A percentile compares a stretch with the other conserved stretches of the same genome.
These are phyloP conservation scores for Gobionotothen gibberifrons DNA, from an alignment of 2,797 vertebrate species.

Conservation along the genomic window DNA sequence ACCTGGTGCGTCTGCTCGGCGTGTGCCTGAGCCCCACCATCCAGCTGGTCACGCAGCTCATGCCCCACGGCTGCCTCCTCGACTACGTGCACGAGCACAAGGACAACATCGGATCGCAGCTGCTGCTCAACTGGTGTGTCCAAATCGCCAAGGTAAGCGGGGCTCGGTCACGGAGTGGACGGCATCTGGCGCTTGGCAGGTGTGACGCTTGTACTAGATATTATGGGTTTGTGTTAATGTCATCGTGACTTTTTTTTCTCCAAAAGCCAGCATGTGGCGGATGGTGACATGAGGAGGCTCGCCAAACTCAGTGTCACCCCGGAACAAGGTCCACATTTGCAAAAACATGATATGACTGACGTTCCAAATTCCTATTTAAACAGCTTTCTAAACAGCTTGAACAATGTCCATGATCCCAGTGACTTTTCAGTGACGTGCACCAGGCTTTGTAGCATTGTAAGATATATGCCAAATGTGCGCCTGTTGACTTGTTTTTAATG, in stretches of 20 bases:
- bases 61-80: slow-evolving; percentile 94
- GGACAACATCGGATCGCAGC: slow-evolving; percentile 95
- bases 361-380: slow-evolving; percentile 18
- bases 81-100: slow-evolving; percentile 96
- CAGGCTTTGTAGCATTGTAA: neutral
- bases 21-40: slow-evolving; percentile 94
- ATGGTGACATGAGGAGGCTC: slow-evolving; percentile 3
- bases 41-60: slow-evolving; percentile 94
- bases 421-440: neutral
- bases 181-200: slow-evolving; percentile 9
- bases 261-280: neutral
- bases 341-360: neutral
- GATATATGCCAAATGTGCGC: neutral
- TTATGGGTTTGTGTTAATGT: slow-evolving; percentile 17
- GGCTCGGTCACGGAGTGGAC: neutral
- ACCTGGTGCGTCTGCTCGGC: slow-evolving; percentile 91
- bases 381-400: slow-evolving; percentile 11
- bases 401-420: neutral
- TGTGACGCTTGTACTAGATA: slow-evolving; percentile 14
- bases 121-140: slow-evolving; percentile 96
- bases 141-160: slow-evolving; percentile 93
- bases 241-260: neutral
- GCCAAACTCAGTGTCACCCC: slow-evolving; percentile 11
- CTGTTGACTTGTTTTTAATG: slow-evolving; percentile 12
- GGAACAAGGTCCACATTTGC: neutral